These are phyloP conservation scores for Piscicola geometra DNA, from an alignment of 2,888 invertebrate species.

Conservation along the genomic window DNA sequence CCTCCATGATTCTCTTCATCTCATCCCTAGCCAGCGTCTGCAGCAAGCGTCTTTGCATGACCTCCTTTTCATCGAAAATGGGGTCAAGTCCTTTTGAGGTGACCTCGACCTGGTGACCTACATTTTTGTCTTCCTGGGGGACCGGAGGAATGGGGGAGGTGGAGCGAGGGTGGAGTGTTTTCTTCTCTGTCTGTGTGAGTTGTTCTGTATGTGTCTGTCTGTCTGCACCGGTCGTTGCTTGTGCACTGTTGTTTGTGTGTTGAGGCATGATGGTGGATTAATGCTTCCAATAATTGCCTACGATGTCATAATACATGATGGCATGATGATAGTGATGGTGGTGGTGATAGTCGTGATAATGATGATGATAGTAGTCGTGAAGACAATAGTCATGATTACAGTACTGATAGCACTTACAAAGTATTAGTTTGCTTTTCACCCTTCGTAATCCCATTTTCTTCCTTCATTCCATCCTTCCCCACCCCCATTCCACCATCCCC, in stretches of 20 bases:
- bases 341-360: too few relatives aligned
- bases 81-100: slow-evolving; percentile 1
- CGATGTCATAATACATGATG: too few relatives aligned
- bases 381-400: too few relatives aligned
- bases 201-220: not conserved
- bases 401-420: too few relatives aligned
- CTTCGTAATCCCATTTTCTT: not conserved
- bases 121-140: not conserved
- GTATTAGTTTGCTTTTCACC: too few relatives aligned
- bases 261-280: too few relatives aligned
- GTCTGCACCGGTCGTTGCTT: too few relatives aligned
- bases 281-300: too few relatives aligned
- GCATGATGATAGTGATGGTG: too few relatives aligned
- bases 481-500: not conserved
- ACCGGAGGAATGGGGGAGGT: not conserved
- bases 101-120: not conserved
- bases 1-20: slow-evolving; percentile 29
- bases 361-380: too few relatives aligned
- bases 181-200: slow-evolving; percentile 12
- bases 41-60: not conserved
- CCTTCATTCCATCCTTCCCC: not conserved
- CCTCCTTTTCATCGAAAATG: not conserved
- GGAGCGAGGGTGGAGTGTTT: not conserved
- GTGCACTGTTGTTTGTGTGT: too few relatives aligned
- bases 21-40: slow-evolving; percentile 25